Evolutionary conservation across 2,888 invertebrate genomes (phyloP), one percentile per base, ranked within the genome.

Genomic region (Caenorhabditis plicata): DNA sequence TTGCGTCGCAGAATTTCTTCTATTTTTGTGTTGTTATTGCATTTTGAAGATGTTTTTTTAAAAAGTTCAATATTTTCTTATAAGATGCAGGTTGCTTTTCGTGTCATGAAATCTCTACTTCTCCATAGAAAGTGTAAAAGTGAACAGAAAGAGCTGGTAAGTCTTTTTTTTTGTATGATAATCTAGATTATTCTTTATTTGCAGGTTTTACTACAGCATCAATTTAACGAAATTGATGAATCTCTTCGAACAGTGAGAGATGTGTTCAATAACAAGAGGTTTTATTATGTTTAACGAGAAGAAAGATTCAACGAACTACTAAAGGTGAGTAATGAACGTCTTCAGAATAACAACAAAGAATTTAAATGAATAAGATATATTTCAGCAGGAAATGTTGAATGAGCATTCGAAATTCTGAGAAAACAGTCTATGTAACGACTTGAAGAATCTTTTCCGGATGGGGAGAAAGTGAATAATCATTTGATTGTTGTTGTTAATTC

Each of bases 1-100:
- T 51, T 45, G 15, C 31, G 20, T 51, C 51, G 44, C 44, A 50
- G 47, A 55, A 51, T 51, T 55, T 55, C 40, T 55, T 43, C 57
- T 54, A 36, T 57, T 38, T 52, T 48, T 48, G 42, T 46, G 45
- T 54, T 48, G 48, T 46, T 45, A 46, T 54, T 53, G 45, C 52
- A 45, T 45, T 50, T 55, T 53, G 43, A 38, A 29, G 27, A 53
- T 23, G 25, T 36, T 46, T 53, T 26, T 46, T 15, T n/a, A 22
- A 15, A 27, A 51, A 51, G 25, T 51, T 47, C 23, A 20, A 13
- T 51, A n/a, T 51, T 51, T 48, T 38, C 38, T 44, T 44, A 11
- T 44, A 44, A 44, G 44, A 44, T 44, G 44, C 32, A n/a, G 44
- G 19, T 36, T 44, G 44, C 44, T 44, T 44, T 44, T 44, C 44